Percentiles rank a stretch among this genome's conserved stretches.
Evolutionary conservation across 2,888 invertebrate genomes (phyloP).

Genomic region (Escarpia spicata): DNA sequence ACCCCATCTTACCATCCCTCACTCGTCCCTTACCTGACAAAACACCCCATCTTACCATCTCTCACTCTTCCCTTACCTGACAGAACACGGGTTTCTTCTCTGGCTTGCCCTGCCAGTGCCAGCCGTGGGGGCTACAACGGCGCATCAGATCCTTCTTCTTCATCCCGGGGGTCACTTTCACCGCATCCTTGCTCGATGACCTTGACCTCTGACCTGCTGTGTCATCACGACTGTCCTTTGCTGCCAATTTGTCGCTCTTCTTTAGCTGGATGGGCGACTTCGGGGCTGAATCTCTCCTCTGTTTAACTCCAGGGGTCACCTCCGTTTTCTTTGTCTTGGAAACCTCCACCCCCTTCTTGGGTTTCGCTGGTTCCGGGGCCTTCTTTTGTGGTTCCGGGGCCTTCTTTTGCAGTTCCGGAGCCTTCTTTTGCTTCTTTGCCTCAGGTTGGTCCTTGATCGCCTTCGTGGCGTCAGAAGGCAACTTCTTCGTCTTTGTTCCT

Average conservation of each 20-base stretch:
- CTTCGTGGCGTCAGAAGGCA: background rate
- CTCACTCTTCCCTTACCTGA: slow-evolving; percentile 22
- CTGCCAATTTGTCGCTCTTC: background rate
- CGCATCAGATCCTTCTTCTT: slow-evolving; percentile 23
- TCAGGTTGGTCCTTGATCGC: background rate
- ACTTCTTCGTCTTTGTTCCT: background rate
- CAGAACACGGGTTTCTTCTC: slow-evolving; percentile 30
- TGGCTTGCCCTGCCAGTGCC: slow-evolving; percentile 38
- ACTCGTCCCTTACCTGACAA: slow-evolving; percentile 24
- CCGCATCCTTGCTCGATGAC: background rate
- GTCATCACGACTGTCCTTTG: background rate
- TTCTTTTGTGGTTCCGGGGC: slow-evolving; percentile 19
- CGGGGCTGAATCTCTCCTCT: background rate
- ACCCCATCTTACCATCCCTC: background rate
- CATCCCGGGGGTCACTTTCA: slow-evolving; percentile 28
- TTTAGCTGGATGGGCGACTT: slow-evolving; percentile 10
- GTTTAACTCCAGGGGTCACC: slow-evolving; percentile 17
- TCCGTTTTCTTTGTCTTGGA: slow-evolving; percentile 19
- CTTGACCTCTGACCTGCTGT: background rate
- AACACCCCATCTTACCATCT: too few species aligned
- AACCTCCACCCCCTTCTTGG: background rate
- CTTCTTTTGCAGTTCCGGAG: background rate
- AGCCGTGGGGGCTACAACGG: slow-evolving; percentile 20
- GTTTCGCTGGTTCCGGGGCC: background rate
- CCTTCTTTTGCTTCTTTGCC: slow-evolving; percentile 22